These are phyloP conservation scores for Cololabis saira DNA, from an alignment of 2,113 vertebrate species.

Conservation along the genomic window DNA sequence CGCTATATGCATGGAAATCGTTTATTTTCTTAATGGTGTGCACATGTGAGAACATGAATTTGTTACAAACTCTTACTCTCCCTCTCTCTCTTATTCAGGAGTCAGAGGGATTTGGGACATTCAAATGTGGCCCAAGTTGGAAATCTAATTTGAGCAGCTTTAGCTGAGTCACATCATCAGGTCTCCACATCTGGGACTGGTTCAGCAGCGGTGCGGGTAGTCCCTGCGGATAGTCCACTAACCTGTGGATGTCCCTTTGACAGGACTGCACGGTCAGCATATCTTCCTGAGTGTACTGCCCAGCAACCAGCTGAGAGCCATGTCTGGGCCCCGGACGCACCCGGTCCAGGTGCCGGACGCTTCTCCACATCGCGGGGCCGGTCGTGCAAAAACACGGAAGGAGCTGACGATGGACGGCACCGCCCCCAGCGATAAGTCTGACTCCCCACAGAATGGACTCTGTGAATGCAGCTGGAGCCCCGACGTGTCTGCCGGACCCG, in stretches of 20 bases:
- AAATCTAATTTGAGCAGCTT: slow-evolving; percentile 12
- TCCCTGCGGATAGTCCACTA: slow-evolving; percentile 17
- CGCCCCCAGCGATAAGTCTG: slow-evolving; percentile 5
- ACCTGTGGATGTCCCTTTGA: slow-evolving; percentile 25
- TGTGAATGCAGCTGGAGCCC: slow-evolving; percentile 10
- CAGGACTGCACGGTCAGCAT: slow-evolving; percentile 39
- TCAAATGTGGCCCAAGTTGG: slow-evolving; percentile 3
- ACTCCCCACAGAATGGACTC: slow-evolving; percentile 32
- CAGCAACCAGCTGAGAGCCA: slow-evolving; percentile 1
- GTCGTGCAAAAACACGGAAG: slow-evolving; percentile 12
- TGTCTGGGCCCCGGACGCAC: slow-evolving; percentile 66
- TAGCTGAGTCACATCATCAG: background rate
- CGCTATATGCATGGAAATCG: slow-evolving; percentile 1
- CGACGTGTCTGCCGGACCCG: slow-evolving; percentile 14
- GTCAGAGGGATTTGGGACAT: slow-evolving; percentile 2
- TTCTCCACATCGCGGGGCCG: background rate
- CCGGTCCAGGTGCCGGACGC: slow-evolving; percentile 14
- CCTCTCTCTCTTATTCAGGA: slow-evolving; percentile 19
- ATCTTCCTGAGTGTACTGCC: slow-evolving; percentile 16
- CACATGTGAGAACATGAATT: slow-evolving; percentile 22
- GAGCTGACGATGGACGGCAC: slow-evolving; percentile 16
- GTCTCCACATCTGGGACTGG: background rate
- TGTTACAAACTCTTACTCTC: slow-evolving; percentile 3
- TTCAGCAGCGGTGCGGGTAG: background rate
- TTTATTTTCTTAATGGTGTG: background rate